Base-by-base conservation (phyloP, 1,140 invertebrate genomes). In the Pseudomyrmex concolor region DNA sequence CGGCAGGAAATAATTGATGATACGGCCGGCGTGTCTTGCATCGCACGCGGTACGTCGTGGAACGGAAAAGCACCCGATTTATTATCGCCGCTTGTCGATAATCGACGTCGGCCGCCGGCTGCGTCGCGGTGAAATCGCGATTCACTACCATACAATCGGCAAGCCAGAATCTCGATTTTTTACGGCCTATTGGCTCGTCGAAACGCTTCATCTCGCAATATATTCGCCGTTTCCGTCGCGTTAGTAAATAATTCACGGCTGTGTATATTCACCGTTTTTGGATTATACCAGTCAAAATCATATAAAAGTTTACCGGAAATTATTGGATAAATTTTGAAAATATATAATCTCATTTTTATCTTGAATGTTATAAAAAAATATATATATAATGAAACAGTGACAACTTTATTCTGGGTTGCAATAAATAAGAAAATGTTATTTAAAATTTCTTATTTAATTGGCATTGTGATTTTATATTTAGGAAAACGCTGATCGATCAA, bases 71-170 rank as follows among this genome's bases (percentile, higher is more conserved):
- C 64, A 67, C 45, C 62, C 22, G 71, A 87, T 87, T 87, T 87
- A 87, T 87, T 87, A 87, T 87, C 81, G 70, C 17, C 17, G 73
- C 73, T 83, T 87, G 86, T 84, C 86, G 86, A 87, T 87, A 87
- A 87, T 87, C 83, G 86, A 87, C 85, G 82, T 13, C 72, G 64
- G 84, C 66, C 85, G 82, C 15, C 72, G 64, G 84, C 60, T 60
- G 68, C 68, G 80, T 87, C 77, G 72, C 73, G 68, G 82, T 84
- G 83, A 76, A 84, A 78, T 54, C 63, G 68, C 59, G 85, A 84
- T 84, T 84, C 85, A 45, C 60, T 45, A 48, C 45, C 72, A 22
- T 73, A 59, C 71, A 73, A 34, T 34, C 55, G 15, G 19, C 9
- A 57, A 60, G 50, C 17, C 17, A 19, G 82, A 71, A 72, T 45